Evolutionary conservation across 23 tunicate species (phyloP).

Genomic region (Ascidia mentula): DNA sequence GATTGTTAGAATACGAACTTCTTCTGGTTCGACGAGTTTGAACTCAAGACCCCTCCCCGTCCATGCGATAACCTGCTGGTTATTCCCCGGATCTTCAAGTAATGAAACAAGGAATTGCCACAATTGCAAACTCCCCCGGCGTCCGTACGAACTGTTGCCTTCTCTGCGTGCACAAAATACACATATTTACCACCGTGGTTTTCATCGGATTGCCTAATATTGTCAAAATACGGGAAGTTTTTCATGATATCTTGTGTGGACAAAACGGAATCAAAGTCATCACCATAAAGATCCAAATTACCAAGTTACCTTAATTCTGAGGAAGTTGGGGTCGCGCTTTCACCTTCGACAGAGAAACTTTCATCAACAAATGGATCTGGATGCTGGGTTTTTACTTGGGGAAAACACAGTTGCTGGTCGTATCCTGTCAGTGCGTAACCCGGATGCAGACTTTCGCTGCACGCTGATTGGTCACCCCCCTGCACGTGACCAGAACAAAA

Average conservation of each 20-base stretch:
- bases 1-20: conserved; percentile 36
- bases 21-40: conserved; percentile 95
- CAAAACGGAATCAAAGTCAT: no score
- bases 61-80: conserved; percentile 88
- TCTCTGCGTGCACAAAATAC: no score
- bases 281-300: no score
- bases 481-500: no score
- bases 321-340: no score
- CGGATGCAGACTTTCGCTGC: background rate
- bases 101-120: conserved; percentile 95
- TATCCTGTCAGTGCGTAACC: background rate
- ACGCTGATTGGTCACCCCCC: background rate
- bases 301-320: no score
- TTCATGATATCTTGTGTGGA: no score
- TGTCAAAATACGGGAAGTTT: no score
- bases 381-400: background rate
- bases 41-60: conserved; percentile 93
- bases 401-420: background rate
- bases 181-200: no score
- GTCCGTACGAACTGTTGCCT: conserved; percentile 27
- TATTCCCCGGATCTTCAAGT: conserved; percentile 78
- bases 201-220: no score
- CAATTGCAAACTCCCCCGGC: conserved; percentile 88
- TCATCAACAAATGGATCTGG: background rate
- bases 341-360: background rate